These are phyloP conservation scores for Pygmarrhopalites habei DNA, from an alignment of 1,140 invertebrate species.

Conservation along the genomic window DNA sequence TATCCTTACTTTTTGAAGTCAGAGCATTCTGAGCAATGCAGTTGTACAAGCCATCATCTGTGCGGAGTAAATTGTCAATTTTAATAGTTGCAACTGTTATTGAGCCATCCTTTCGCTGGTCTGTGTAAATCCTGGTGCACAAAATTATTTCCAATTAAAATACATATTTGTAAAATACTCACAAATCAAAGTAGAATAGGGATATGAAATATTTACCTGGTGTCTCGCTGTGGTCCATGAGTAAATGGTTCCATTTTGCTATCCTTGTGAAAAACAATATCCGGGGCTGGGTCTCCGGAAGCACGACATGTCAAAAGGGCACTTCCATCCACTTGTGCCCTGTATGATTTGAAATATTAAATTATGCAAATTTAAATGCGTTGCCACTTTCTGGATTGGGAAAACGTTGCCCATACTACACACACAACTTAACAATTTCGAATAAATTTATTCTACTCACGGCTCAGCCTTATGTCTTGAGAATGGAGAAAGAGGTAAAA, in stretches of 20 bases:
- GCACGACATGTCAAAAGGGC: constrained; percentile 43
- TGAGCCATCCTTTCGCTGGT: constrained; percentile 29
- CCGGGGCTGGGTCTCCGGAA: constrained; percentile 58
- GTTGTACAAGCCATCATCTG: constrained; percentile 80
- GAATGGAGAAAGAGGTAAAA: neutral
- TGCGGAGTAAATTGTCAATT: constrained; percentile 40
- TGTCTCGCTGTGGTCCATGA: constrained; percentile 40
- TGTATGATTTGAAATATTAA: constrained; percentile 14
- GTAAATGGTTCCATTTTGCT: constrained; percentile 37
- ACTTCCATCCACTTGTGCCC: constrained; percentile 28
- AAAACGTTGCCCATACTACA: no score
- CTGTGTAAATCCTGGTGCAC: constrained; percentile 42
- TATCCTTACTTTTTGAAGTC: no score
- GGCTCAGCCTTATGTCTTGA: neutral
- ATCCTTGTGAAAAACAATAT: constrained; percentile 59
- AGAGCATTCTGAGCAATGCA: no score
- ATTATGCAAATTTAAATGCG: neutral
- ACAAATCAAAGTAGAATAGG: no score
- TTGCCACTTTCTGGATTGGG: no score
- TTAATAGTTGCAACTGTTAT: constrained; percentile 39
- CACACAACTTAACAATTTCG: no score
- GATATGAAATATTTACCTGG: no score
- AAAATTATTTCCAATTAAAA: no score
- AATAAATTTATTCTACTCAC: no score
- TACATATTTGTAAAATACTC: no score